Conservation (phyloP, 2,797 vertebrate genomes). For the Enteromius viviparus region DNA sequence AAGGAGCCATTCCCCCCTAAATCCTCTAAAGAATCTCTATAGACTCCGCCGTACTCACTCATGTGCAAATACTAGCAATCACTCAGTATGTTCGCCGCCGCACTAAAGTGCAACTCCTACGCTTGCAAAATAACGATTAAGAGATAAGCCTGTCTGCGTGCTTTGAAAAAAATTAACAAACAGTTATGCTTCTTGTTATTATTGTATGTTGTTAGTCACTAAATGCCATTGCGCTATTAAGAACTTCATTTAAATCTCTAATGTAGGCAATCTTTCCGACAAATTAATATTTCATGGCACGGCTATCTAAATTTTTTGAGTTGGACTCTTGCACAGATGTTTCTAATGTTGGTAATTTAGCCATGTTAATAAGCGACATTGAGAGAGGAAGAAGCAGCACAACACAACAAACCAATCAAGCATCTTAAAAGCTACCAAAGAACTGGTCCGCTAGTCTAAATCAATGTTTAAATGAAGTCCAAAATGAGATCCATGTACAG, state of each 20-base stretch:
- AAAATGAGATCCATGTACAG: neutral
- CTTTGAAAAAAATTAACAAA: conserved; percentile 1
- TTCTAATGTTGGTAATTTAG: conserved; percentile 58
- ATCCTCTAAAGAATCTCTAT: conserved; percentile 58
- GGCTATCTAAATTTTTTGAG: conserved; percentile 60
- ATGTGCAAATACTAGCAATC: conserved; percentile 36
- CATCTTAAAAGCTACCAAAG: neutral
- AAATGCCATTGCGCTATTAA: conserved; percentile 61
- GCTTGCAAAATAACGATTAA: conserved; percentile 39
- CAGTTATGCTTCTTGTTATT: conserved; percentile 26
- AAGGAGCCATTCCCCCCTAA: conserved; percentile 52
- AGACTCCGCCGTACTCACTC: conserved; percentile 43
- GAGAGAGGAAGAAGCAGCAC: conserved; percentile 37
- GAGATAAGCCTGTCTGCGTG: neutral
- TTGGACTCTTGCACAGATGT: conserved; percentile 61
- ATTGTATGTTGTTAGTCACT: conserved; percentile 21
- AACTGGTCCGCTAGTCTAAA: neutral
- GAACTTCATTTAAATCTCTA: conserved; percentile 65
- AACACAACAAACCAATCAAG: conserved; percentile 13
- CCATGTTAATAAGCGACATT: conserved; percentile 59
- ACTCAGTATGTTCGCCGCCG: conserved; percentile 19
- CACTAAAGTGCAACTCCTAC: conserved; percentile 34
- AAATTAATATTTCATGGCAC: conserved; percentile 65
- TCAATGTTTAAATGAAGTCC: conserved; percentile 3
- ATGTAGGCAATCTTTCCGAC: conserved; percentile 60